Evolutionary conservation across 2,888 invertebrate genomes (phyloP).

Genomic region (Ethmia dodecea): DNA sequence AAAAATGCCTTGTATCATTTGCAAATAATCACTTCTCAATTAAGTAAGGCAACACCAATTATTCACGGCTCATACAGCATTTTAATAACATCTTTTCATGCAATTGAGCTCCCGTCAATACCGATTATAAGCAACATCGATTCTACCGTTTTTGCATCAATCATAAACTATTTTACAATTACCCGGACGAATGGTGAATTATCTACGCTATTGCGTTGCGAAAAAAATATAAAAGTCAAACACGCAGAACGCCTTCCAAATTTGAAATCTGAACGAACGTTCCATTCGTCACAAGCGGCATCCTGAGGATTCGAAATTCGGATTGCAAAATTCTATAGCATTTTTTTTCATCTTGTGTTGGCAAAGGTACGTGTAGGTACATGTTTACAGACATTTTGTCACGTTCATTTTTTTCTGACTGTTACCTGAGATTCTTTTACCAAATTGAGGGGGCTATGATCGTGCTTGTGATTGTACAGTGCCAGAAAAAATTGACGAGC

Average conservation of each 20-base stretch:
- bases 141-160: slow-evolving; percentile 38
- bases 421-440: slow-evolving; percentile 63
- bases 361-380: slow-evolving; percentile 58
- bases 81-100: slow-evolving; percentile 30
- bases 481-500: slow-evolving; percentile 43
- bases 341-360: slow-evolving; percentile 39
- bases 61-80: slow-evolving; percentile 45
- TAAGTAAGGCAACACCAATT: slow-evolving; percentile 29
- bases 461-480: slow-evolving; percentile 37
- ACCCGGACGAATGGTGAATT: slow-evolving; percentile 42
- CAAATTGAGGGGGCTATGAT: slow-evolving; percentile 58
- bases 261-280: slow-evolving; percentile 45
- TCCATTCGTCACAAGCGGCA: slow-evolving; percentile 54
- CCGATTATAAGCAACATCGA: slow-evolving; percentile 41
- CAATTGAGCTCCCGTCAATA: slow-evolving; percentile 44
- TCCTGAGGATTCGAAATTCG: slow-evolving; percentile 45
- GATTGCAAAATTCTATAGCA: slow-evolving; percentile 47
- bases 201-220: slow-evolving; percentile 53
- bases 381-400: slow-evolving; percentile 76
- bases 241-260: slow-evolving; percentile 62
- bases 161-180: slow-evolving; percentile 57
- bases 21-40: neutral
- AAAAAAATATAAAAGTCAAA: slow-evolving; percentile 55
- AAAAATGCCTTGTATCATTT: too few relatives aligned
- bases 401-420: slow-evolving; percentile 63